Base-by-base conservation (phyloP, 2,888 invertebrate species). In the Aphidoletes aphidimyza region DNA sequence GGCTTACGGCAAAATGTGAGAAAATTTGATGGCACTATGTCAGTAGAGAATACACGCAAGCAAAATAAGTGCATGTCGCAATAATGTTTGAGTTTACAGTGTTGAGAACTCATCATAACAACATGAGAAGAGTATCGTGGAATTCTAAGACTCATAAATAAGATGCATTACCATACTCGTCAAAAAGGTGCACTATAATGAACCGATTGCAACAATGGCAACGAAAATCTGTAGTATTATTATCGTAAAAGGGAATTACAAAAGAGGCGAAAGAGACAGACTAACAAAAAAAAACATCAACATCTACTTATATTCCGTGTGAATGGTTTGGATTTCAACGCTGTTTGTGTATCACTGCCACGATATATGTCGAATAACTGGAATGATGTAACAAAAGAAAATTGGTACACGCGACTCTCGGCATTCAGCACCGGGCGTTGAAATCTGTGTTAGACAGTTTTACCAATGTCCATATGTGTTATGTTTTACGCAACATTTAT, bases 361-460 rank as follows among this genome's bases (percentile, higher is more conserved):
- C 54, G 14, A 54, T 22, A 30, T 69, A 14, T 69, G 69, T 69
- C 69, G 69, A n/a, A 30, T 69, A 69, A 69, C 69, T 69, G 69
- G 30, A 30, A 34, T 69, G 30, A 69, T 69, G 69, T 30, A 69
- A 69, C 69, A 69, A 69, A 69, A n/a, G n/a, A 42, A 69, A 69
- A 69, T 54, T 22, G 22, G 30, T 69, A 34, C 69, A 14, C 69
- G 22, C n/a, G n/a, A n/a, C n/a, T n/a, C n/a, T n/a, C n/a, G n/a
- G n/a, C n/a, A n/a, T n/a, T n/a, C n/a, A n/a, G n/a, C n/a, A n/a
- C n/a, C n/a, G n/a, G n/a, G n/a, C n/a, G 5, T 11, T 26, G 22
- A 26, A 54, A 54, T 14, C 6, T 9, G 8, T 42, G 14, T 42
- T 14, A 9, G 42, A 42, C 6, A 42, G 6, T 42, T 14, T 9